Percentiles rank a stretch among this genome's conserved stretches.
These are phyloP conservation scores for Peromyscus californicus DNA, from an alignment of 2,113 vertebrate species.

Conservation along the genomic window DNA sequence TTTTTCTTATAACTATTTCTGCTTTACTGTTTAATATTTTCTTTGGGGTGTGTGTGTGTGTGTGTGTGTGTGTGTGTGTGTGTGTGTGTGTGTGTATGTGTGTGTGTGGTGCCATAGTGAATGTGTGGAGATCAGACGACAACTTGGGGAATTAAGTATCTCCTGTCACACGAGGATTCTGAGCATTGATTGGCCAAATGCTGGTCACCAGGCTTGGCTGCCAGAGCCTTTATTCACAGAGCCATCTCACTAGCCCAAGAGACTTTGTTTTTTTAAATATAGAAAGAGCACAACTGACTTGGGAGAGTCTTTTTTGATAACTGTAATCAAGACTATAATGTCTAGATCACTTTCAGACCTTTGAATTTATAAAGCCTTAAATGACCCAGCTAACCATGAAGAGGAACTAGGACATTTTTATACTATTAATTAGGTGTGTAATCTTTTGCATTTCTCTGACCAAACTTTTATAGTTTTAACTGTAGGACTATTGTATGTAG, in stretches of 20 bases:
- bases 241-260: neutral
- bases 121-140: neutral
- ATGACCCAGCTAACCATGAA: neutral
- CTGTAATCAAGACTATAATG: neutral
- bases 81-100: neutral
- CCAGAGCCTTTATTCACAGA: neutral
- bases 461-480: constrained; percentile 23
- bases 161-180: neutral
- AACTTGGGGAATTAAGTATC: neutral
- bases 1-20: neutral
- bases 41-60: neutral
- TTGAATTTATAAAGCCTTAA: constrained; percentile 54
- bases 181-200: no score
- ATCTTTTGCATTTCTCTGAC: constrained; percentile 36
- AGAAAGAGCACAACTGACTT: neutral
- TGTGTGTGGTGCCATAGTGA: neutral
- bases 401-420: neutral
- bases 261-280: constrained; percentile 35
- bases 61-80: neutral
- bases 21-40: neutral
- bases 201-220: neutral
- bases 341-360: neutral
- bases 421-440: constrained; percentile 33
- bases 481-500: neutral
- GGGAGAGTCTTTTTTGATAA: neutral